phyloP scores from a whole-genome alignment of 2,888 invertebrate genomes.

The Cryptops parisi region DNA sequence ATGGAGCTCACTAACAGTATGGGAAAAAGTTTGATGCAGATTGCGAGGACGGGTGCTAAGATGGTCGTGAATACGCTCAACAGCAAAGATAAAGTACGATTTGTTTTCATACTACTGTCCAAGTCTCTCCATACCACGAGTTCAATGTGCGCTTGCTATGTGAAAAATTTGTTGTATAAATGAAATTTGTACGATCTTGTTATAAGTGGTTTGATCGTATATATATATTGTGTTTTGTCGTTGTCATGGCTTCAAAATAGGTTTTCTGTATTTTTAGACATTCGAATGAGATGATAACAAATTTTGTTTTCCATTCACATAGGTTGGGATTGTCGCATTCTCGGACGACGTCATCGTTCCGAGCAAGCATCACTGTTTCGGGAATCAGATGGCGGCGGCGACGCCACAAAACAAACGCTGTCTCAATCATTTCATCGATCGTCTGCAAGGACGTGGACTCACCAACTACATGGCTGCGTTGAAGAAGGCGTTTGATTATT shows the following conservation, averaged over 20 bases:
- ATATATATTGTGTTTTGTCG: too few species aligned
- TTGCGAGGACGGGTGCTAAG: constrained; percentile 2
- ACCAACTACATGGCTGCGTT: constrained; percentile 8
- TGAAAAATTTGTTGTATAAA: too few species aligned
- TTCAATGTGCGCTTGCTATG: too few species aligned
- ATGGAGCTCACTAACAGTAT: constrained; percentile 5
- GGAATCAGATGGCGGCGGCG: neutral
- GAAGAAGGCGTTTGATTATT: constrained; percentile 4
- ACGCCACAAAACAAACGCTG: constrained; percentile 4
- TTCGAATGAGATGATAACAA: neutral
- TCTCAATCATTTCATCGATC: constrained; percentile 1
- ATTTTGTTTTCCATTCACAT: neutral
- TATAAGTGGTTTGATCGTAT: too few species aligned
- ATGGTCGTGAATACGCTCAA: constrained; percentile 6
- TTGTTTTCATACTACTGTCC: too few species aligned
- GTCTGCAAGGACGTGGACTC: constrained; percentile 1
- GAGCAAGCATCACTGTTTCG: neutral
- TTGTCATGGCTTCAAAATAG: too few species aligned
- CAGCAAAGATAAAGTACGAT: constrained; percentile 3
- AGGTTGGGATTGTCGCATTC: constrained; percentile 5
- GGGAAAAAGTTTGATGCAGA: neutral
- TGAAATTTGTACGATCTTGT: too few species aligned
- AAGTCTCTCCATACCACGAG: too few species aligned
- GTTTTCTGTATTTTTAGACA: too few species aligned
- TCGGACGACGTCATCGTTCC: constrained; percentile 1